Conservation (phyloP, 2,113 vertebrate species). For the Tonatia bakeri region DNA sequence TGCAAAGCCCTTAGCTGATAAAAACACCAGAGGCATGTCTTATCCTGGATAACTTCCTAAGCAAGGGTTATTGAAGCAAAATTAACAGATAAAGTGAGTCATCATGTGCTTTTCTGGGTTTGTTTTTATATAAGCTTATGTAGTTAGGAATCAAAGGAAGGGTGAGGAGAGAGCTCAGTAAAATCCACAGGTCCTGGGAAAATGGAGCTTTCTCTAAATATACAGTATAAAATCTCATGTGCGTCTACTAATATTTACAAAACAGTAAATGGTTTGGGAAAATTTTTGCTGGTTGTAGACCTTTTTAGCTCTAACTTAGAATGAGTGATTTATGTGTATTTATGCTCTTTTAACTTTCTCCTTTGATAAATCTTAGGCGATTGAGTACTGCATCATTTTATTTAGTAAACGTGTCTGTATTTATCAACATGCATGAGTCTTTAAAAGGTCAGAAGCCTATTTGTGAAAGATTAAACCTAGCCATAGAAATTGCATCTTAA, state of each 20-base stretch:
- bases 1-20: conserved; percentile 76
- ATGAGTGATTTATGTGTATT: conserved; percentile 68
- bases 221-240: conserved; percentile 5
- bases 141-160: conserved; percentile 75
- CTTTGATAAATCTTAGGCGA: background rate
- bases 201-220: conserved; percentile 48
- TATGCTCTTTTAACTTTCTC: background rate
- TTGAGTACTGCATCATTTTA: conserved; percentile 10
- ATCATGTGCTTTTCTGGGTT: background rate
- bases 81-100: conserved; percentile 84
- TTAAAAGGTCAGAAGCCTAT: conserved; percentile 37
- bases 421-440: background rate
- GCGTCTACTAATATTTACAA: conserved; percentile 38
- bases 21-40: conserved; percentile 82
- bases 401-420: background rate
- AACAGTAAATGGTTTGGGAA: conserved; percentile 70
- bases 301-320: conserved; percentile 17
- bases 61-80: conserved; percentile 83
- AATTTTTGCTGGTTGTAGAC: conserved; percentile 72
- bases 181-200: conserved; percentile 68
- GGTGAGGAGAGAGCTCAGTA: conserved; percentile 75
- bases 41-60: conserved; percentile 81
- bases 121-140: conserved; percentile 75
- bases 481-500: background rate
- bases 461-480: conserved; percentile 2